Evolutionary conservation across 2,113 vertebrate species (phyloP), one percentile per base, ranked within the genome.

Genomic region (Puffinus mauretanicus): DNA sequence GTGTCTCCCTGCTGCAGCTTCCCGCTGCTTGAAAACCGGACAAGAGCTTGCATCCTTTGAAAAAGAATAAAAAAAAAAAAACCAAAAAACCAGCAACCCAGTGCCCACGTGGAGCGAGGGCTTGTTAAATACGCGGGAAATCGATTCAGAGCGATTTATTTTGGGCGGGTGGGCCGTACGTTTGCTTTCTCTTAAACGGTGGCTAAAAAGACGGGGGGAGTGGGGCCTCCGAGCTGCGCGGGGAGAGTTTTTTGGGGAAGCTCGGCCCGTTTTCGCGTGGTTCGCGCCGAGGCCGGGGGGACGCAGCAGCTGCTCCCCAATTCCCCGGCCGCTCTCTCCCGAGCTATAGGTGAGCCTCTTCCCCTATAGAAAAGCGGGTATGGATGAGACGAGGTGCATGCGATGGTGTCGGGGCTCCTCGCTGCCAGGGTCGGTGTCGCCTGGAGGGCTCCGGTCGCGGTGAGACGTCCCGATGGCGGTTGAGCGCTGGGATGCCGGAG

Each of bases 221-320:
- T 3, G 26, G 7, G 13, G 49, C 30, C 14, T 55, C 69, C 42
- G 70, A 30, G 55, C 32, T 40, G 40, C 55, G 38, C 13, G 1
- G 25, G 38, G 71, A 10, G 76, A 26, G n/a, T 4, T 51, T 73
- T 88, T 51, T 14, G 21, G 34, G 76, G 46, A 20, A 29, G 24
- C 36, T 52, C 1, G 3, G 24, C 34, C 29, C 3, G 3, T 42
- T 75, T 69, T 38, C 0, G 0, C 2, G 2, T 17, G 47, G 26
- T 13, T 86, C 11, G 1, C 0, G 4, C 13, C 4, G 3, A 52
- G 26, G 24, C 27, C 52, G 17, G 32, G 52, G 54, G 18, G 16
- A 22, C 7, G 17, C 25, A 5, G 54, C 16, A 13, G 44, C 27
- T 30, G n/a, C 55, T 65, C 26, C 34, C 11, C 1, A 0, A 2